These are phyloP conservation scores for Notospermus geniculatus DNA, from an alignment of 1,140 invertebrate genomes.

Conservation along the genomic window DNA sequence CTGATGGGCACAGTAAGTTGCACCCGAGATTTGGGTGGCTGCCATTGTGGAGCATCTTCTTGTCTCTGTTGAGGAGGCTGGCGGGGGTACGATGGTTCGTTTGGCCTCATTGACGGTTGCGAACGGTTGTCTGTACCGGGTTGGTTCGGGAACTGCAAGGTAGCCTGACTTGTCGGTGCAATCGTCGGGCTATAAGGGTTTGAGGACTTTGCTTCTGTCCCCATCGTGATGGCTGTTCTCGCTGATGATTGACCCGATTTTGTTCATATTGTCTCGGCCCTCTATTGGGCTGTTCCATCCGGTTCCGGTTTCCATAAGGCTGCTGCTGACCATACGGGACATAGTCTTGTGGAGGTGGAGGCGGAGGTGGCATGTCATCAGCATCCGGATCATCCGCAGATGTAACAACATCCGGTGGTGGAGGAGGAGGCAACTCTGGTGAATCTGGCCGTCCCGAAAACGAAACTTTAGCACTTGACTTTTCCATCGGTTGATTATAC, in stretches of 20 bases:
- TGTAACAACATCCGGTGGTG: constrained; percentile 30
- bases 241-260: no score
- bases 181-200: no score
- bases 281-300: no score
- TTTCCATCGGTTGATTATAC: background rate
- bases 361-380: constrained; percentile 11
- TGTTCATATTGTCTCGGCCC: no score
- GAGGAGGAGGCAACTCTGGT: constrained; percentile 42
- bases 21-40: constrained; percentile 20
- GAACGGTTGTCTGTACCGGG: no score
- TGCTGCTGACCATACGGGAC: constrained; percentile 13
- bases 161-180: no score
- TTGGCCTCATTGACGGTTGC: no score
- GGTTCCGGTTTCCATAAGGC: constrained; percentile 14
- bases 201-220: no score
- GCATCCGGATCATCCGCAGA: background rate
- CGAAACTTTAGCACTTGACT: background rate
- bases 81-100: no score
- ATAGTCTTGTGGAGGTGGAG: constrained; percentile 7
- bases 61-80: no score
- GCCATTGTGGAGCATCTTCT: constrained; percentile 2
- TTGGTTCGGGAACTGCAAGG: no score
- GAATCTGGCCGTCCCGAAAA: constrained; percentile 10
- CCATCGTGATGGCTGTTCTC: no score
- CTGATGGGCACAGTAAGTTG: constrained; percentile 12